A percentile compares a stretch with the other conserved stretches of the same genome.
Evolutionary conservation across 2,888 invertebrate species (phyloP).

Genomic region (Amblyjoppa fuscipennis): DNA sequence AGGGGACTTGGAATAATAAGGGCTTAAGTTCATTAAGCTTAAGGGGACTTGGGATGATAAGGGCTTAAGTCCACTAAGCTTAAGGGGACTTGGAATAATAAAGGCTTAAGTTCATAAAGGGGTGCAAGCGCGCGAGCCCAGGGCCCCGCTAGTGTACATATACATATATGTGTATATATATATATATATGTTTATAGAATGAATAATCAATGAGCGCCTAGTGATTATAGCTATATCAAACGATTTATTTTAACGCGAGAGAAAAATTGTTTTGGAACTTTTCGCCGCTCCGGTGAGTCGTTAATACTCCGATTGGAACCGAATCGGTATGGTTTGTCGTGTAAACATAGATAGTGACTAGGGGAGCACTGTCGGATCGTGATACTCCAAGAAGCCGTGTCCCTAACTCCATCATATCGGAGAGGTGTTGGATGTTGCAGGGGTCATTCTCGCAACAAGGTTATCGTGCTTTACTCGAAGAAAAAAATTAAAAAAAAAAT

Average conservation of each 20-base stretch:
- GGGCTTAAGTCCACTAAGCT: no score
- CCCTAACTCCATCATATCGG: conserved; percentile 72
- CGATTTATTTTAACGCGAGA: not conserved
- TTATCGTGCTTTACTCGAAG: conserved; percentile 76
- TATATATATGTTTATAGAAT: not conserved
- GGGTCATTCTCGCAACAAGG: conserved; percentile 80
- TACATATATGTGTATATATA: not conserved
- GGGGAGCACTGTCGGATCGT: conserved; percentile 33
- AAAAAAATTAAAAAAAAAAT: conserved; percentile 47
- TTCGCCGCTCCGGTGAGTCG: not conserved
- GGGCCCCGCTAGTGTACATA: no score
- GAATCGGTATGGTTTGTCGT: conserved; percentile 54
- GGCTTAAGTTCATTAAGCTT: no score
- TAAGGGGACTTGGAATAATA: no score
- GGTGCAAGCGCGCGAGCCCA: no score
- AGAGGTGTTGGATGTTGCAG: conserved; percentile 76
- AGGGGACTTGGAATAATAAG: no score
- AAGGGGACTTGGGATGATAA: no score
- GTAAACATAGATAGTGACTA: conserved; percentile 48
- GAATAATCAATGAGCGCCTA: not conserved
- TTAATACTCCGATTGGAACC: conserved; percentile 42
- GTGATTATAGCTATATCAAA: not conserved
- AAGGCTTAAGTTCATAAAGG: no score
- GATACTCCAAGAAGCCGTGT: conserved; percentile 51
- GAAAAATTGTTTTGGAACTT: conserved; percentile 16